Percentiles rank a stretch among this genome's conserved stretches.
Conservation (phyloP, 2,797 vertebrate species). For the Oceanodroma leucorhoa region DNA sequence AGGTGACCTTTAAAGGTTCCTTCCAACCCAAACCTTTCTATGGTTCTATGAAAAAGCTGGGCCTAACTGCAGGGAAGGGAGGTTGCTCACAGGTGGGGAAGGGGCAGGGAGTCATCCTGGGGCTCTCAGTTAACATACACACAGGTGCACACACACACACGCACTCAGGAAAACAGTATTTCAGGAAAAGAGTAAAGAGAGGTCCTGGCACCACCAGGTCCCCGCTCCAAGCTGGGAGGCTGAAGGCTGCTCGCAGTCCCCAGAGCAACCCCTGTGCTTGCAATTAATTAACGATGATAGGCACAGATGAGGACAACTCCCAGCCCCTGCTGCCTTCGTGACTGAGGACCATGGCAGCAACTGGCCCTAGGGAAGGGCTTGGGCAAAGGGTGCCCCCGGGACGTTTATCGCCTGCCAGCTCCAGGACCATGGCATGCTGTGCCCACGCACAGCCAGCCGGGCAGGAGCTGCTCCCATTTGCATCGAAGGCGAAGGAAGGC, state of each 20-base stretch:
- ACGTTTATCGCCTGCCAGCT: not conserved
- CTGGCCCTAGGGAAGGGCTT: not conserved
- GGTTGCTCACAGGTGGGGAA: not conserved
- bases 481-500: not conserved
- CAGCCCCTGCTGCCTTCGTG: not conserved
- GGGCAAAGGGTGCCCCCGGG: not conserved
- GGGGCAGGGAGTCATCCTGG: rapidly evolving
- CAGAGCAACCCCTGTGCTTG: not conserved
- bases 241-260: not conserved
- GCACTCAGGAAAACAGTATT: not conserved
- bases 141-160: rapidly evolving
- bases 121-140: not conserved
- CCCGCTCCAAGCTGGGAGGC: not conserved
- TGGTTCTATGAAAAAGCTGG: not conserved
- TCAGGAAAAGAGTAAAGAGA: not conserved
- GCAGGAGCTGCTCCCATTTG: not conserved
- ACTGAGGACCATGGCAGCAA: not conserved
- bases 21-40: not conserved
- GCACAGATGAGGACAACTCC: not conserved
- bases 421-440: not conserved
- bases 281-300: not conserved
- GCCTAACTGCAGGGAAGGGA: not conserved
- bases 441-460: rapidly evolving
- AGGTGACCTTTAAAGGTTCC: not conserved
- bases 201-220: not conserved